Evolutionary conservation across 1,140 invertebrate genomes (phyloP), one percentile per base, ranked within the genome.

Genomic region (Aporrectodea caliginosa): DNA sequence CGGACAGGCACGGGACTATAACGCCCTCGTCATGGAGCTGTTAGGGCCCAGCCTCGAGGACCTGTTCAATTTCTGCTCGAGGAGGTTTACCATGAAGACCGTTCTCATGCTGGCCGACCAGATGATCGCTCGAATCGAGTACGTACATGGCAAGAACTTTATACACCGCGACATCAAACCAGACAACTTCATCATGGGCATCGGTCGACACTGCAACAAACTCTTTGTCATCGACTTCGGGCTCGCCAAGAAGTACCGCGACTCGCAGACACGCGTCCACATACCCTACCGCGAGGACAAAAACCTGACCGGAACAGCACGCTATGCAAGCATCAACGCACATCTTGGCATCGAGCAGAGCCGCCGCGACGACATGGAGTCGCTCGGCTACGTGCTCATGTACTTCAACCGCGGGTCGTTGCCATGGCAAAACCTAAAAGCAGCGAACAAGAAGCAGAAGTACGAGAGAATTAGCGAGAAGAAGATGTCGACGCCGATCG

Each of bases 191-290:
- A 84, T 89, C 6, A 96, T 97, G 84, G 96, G 97, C 86, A 97
- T 96, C 87, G 95, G 95, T 1, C 92, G 95, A 78, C 95, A 97
- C 85, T 97, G 95, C 90, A 97, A 97, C 89, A 96, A 96, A 90
- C 92, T 98, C 30, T 98, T 97, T 90, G 92, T 99, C 85, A 98
- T 99, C 86, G 97, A 99, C 90, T 99, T 97, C 90, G 97, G 97
- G 72, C 90, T 98, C 84, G 96, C 97, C 79, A 98, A 99, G 90
- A 98, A 98, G 89, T 98, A 92, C 88, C 91, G 95, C 73, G 96
- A 98, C 87, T 92, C 92, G 82, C 92, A 94, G 85, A 93, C 94
- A 78, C 91, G 95, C 84, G 87, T 91, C 79, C 97, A 99, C 90
- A 98, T 99, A 88, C 86, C 91, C 1, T 99, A 98, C 88, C 92